A percentile compares a stretch with the other conserved stretches of the same genome.
phyloP scores from a whole-genome alignment of 2,888 invertebrate species.

The Anoncus sp. region DNA sequence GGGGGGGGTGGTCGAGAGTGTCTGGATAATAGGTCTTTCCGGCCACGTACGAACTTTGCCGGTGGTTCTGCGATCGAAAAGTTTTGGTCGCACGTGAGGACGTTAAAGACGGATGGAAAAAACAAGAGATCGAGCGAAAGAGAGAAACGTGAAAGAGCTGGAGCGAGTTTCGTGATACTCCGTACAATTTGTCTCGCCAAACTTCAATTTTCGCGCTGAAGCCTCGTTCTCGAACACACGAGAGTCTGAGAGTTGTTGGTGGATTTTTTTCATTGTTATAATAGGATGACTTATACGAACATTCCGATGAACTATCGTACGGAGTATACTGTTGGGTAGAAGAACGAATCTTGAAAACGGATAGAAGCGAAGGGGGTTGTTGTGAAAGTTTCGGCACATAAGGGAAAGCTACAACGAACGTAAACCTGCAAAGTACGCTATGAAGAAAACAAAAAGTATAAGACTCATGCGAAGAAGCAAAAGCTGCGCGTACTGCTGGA shows the following conservation, averaged over 20 bases:
- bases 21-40: constrained; percentile 58
- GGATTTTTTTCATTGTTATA: constrained; percentile 1
- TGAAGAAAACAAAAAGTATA: constrained; percentile 18
- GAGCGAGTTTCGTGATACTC: constrained; percentile 49
- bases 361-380: constrained; percentile 24
- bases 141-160: constrained; percentile 17
- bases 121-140: constrained; percentile 16
- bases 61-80: constrained; percentile 63
- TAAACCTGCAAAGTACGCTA: constrained; percentile 48
- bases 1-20: no score
- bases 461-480: constrained; percentile 47
- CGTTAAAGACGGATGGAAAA: constrained; percentile 31
- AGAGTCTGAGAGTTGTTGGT: constrained; percentile 49
- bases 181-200: constrained; percentile 65
- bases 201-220: constrained; percentile 64
- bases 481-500: constrained; percentile 27
- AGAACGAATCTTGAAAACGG: constrained; percentile 32
- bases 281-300: constrained; percentile 36
- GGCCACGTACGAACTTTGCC: constrained; percentile 57
- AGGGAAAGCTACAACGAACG: constrained; percentile 17
- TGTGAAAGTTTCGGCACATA: constrained; percentile 43
- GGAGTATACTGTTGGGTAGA: constrained; percentile 26
- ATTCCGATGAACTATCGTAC: constrained; percentile 38
- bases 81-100: constrained; percentile 53
- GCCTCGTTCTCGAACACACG: constrained; percentile 49